A percentile compares a stretch with the other conserved stretches of the same genome.
Evolutionary conservation across 1,140 invertebrate genomes (phyloP).

Genomic region (Saccostrea cuccullata): DNA sequence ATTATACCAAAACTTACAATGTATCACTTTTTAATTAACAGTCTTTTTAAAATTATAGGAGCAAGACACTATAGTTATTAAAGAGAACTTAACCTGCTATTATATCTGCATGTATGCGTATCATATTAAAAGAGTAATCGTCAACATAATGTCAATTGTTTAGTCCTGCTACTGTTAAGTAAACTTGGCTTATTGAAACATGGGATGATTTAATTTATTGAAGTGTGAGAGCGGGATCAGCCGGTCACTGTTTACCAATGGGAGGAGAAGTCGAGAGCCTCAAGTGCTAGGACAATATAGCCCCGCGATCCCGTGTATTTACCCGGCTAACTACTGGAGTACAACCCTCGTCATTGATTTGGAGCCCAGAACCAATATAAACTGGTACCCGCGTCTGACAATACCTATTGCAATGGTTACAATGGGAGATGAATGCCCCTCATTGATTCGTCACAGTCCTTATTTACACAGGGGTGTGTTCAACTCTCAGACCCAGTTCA

Average conservation of each 20-base stretch:
- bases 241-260: neutral
- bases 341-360: neutral
- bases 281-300: neutral
- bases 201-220: neutral
- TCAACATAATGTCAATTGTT: neutral
- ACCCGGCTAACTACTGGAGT: neutral
- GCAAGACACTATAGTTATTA: no score
- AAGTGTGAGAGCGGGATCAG: slow-evolving; percentile 15
- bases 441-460: neutral
- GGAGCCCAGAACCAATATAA: neutral
- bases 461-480: neutral
- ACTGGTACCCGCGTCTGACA: neutral
- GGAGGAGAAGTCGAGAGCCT: neutral
- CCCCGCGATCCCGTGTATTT: neutral
- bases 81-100: no score
- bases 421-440: neutral
- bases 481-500: slow-evolving; percentile 1
- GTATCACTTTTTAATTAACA: no score
- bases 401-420: neutral
- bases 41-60: no score
- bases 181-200: slow-evolving; percentile 26
- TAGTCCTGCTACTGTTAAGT: neutral
- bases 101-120: no score
- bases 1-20: no score
- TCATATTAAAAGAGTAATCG: neutral